Evolutionary conservation across 2,113 vertebrate genomes (phyloP), one percentile per base, ranked within the genome.

Genomic region (Psephotus haematonotus): DNA sequence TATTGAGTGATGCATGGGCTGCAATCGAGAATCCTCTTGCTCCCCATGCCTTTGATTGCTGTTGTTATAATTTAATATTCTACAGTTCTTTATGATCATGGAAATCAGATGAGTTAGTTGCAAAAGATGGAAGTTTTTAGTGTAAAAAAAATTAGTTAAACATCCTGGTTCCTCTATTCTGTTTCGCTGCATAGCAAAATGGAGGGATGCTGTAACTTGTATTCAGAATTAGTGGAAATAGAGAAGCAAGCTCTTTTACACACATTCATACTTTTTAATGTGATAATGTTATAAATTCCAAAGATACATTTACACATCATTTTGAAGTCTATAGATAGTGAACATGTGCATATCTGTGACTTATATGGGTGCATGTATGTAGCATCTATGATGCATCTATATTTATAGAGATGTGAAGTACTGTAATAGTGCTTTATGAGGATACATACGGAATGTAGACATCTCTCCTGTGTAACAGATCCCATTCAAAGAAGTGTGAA

Each of bases 41-140:
- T 98, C 98, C 97, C 97, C 97, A 97, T 90, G 98, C 92, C 96
- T 98, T 97, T 98, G 98, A 98, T 98, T 98, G 98, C 97, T 98
- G 97, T 98, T 98, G 97, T 97, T 98, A 94, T 96, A 98, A 98
- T 98, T 98, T 98, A 96, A 96, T 97, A 96, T 98, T 96, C 93
- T 93, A 95, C 86, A 82, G 77, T 94, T 88, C 97, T 88, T 95
- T 95, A 85, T 89, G 96, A 96, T 96, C 86, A 64, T 71, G 92
- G 95, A 98, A 98, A 98, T 97, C 94, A 97, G 96, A 96, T 23
- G 88, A 95, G 84, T 95, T 93, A 63, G 70, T 90, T 93, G 39
- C 75, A 67, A 62, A 95, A 95, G 91, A 82, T 23, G 68, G 74
- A 91, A 88, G 95, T 28, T 74, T 96, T 96, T 39, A 88, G 60